Percentiles rank a stretch among this genome's conserved stretches.
Conservation (phyloP, 1,140 invertebrate genomes). For the Chymomyza costata region DNA sequence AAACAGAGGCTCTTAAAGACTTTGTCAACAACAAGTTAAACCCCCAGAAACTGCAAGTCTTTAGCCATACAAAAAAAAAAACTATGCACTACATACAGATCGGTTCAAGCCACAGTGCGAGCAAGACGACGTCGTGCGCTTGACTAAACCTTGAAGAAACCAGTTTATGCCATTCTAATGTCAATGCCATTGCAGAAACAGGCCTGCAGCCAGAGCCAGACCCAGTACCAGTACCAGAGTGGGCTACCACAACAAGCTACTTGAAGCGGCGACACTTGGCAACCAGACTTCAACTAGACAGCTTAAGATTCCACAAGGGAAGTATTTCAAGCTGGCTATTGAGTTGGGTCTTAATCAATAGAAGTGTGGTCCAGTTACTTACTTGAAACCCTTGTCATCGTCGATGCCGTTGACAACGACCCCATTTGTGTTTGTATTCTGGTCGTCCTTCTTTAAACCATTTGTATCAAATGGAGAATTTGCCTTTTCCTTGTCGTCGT, state of each 20-base stretch:
- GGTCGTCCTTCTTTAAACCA: slow-evolving; percentile 78
- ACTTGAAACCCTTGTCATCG: slow-evolving; percentile 95
- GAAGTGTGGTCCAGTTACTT: slow-evolving; percentile 76
- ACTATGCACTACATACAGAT: too few relatives aligned
- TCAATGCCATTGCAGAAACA: slow-evolving; percentile 62
- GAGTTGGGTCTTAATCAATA: neutral
- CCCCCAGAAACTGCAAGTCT: too few relatives aligned
- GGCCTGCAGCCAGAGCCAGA: neutral
- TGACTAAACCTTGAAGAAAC: slow-evolving; percentile 50
- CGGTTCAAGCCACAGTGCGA: too few relatives aligned
- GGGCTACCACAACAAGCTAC: neutral
- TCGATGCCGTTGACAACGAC: slow-evolving; percentile 84
- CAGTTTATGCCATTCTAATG: slow-evolving; percentile 51
- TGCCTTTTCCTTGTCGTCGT: slow-evolving; percentile 81
- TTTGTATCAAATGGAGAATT: slow-evolving; percentile 82
- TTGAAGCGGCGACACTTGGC: neutral
- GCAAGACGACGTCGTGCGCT: too few relatives aligned
- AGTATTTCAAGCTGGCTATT: neutral
- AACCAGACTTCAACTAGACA: slow-evolving; percentile 1
- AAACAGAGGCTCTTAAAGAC: too few relatives aligned
- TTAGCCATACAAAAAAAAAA: too few relatives aligned
- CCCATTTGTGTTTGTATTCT: slow-evolving; percentile 88
- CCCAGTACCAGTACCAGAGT: neutral
- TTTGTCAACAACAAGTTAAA: too few relatives aligned
- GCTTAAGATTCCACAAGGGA: neutral